Evolutionary conservation across 2,797 vertebrate species (phyloP).

Genomic region (Danio choprae): DNA sequence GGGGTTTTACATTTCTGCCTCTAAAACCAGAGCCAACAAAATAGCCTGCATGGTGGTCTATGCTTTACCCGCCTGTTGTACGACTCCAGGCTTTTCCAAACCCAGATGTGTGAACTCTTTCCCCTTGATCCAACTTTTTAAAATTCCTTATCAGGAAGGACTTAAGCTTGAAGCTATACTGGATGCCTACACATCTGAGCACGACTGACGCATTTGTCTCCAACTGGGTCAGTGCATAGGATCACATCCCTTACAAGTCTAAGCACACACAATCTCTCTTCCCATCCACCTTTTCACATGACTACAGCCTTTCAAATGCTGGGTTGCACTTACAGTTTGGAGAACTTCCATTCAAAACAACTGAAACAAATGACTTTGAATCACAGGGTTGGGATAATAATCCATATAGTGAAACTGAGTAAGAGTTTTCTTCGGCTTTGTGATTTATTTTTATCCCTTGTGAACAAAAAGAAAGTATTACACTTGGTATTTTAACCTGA

Average conservation of each 20-base stretch:
- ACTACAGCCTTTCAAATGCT: too few relatives aligned
- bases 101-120: not conserved
- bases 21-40: constrained; percentile 47
- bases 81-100: not conserved
- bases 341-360: too few relatives aligned
- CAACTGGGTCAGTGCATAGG: constrained; percentile 31
- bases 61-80: not conserved
- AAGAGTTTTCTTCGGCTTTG: too few relatives aligned
- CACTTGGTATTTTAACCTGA: too few relatives aligned
- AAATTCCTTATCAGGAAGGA: constrained; percentile 12
- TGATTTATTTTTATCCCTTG: too few relatives aligned
- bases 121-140: not conserved
- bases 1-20: constrained; percentile 9
- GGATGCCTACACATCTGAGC: constrained; percentile 31
- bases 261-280: not conserved
- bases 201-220: constrained; percentile 40
- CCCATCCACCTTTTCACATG: not conserved
- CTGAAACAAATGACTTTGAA: too few relatives aligned
- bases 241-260: constrained; percentile 37
- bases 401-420: too few relatives aligned
- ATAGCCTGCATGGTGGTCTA: constrained; percentile 17
- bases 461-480: too few relatives aligned
- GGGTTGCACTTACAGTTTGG: too few relatives aligned
- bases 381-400: too few relatives aligned
- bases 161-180: constrained; percentile 34